A percentile compares a stretch with the other conserved stretches of the same genome.
phyloP scores from a whole-genome alignment of 2,888 invertebrate genomes.

The Crocallis elinguaria region DNA sequence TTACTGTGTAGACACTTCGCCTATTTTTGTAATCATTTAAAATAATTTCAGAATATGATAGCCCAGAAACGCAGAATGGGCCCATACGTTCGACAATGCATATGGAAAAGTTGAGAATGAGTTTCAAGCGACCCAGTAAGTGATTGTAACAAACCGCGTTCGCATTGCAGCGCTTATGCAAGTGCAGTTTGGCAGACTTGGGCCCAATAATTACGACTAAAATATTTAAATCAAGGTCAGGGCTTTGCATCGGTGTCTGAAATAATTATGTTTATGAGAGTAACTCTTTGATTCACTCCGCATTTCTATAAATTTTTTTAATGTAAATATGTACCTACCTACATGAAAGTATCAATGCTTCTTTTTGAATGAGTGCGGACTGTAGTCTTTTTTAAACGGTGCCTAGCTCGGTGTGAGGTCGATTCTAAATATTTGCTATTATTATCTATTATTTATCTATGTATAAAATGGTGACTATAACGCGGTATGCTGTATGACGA shows the following conservation, averaged over 20 bases:
- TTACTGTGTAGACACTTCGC: too few relatives aligned
- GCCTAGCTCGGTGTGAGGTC: too few relatives aligned
- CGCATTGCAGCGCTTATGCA: slow-evolving; percentile 20
- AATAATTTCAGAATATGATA: slow-evolving; percentile 17
- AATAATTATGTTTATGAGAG: neutral
- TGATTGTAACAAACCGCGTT: slow-evolving; percentile 2
- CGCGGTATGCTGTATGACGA: too few relatives aligned
- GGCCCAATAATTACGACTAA: neutral
- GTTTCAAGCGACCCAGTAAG: slow-evolving; percentile 34
- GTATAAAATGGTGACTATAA: too few relatives aligned
- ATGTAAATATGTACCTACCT: too few relatives aligned
- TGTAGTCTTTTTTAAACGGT: too few relatives aligned
- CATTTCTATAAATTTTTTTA: too few relatives aligned
- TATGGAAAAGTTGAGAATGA: slow-evolving; percentile 23
- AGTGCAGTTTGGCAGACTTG: slow-evolving; percentile 15
- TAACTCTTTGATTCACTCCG: too few relatives aligned
- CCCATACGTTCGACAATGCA: slow-evolving; percentile 12
- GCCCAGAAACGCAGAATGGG: slow-evolving; percentile 10
- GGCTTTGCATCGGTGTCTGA: slow-evolving; percentile 3
- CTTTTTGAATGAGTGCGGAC: too few relatives aligned
- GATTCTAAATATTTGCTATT: too few relatives aligned
- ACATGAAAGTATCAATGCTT: too few relatives aligned
- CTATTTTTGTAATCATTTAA: neutral
- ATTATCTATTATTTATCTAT: too few relatives aligned
- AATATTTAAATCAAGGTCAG: slow-evolving; percentile 1